Percentiles rank a stretch among this genome's conserved stretches.
Conservation (phyloP, 2,797 vertebrate genomes). For the Discoglossus pictus region DNA sequence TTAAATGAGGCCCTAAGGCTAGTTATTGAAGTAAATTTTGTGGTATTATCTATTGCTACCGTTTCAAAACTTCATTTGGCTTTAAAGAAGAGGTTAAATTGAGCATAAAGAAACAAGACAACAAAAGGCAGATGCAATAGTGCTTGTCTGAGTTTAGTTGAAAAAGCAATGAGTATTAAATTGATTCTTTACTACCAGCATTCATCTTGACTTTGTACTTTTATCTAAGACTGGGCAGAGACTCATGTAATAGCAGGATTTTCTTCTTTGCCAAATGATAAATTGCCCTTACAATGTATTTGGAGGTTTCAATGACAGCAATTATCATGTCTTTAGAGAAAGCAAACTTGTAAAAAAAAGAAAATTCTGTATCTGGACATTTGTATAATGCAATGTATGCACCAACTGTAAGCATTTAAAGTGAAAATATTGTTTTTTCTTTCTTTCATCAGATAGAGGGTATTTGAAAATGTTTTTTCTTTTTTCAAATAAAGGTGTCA, state of each 20-base stretch:
- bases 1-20: too few species aligned
- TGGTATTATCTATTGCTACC: constrained; percentile 4
- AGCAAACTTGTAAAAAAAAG: constrained; percentile 8
- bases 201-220: constrained; percentile 21
- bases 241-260: constrained; percentile 7
- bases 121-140: constrained; percentile 21
- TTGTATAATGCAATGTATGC: too few species aligned
- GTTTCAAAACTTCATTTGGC: constrained; percentile 30
- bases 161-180: constrained; percentile 30
- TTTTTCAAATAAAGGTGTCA: too few species aligned
- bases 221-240: constrained; percentile 13
- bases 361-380: too few species aligned
- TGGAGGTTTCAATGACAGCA: constrained; percentile 24
- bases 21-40: too few species aligned
- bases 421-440: too few species aligned
- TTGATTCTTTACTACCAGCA: constrained; percentile 22
- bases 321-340: constrained; percentile 7
- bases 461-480: too few species aligned
- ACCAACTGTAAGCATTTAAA: too few species aligned
- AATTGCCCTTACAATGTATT: constrained; percentile 19
- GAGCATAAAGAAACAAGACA: constrained; percentile 27
- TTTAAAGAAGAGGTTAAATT: constrained; percentile 24
- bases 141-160: constrained; percentile 15
- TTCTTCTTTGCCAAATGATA: constrained; percentile 23
- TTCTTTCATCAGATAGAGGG: too few species aligned